phyloP scores from a whole-genome alignment of 2,888 invertebrate species.

The Dolichopus griseipennis region DNA sequence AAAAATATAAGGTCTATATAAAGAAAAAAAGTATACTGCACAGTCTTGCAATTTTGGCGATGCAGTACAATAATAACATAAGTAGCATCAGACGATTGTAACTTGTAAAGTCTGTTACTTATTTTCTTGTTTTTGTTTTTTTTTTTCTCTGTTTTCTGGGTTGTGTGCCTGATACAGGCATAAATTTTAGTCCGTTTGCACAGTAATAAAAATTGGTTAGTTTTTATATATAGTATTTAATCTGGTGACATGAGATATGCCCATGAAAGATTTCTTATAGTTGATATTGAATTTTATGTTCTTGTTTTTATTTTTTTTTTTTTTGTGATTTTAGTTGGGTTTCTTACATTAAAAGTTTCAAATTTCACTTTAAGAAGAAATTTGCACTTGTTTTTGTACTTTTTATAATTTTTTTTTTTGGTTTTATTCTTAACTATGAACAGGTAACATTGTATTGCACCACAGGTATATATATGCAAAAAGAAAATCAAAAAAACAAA shows the following conservation, averaged over 20 bases:
- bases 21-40: too few species aligned
- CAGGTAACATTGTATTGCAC: not conserved
- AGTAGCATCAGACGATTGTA: not conserved
- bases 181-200: not conserved
- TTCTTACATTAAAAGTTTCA: too few species aligned
- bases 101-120: not conserved
- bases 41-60: too few species aligned
- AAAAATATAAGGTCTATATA: too few species aligned
- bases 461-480: not conserved
- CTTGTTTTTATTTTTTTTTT: too few species aligned
- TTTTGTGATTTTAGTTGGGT: too few species aligned
- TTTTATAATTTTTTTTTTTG: too few species aligned
- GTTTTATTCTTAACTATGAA: not conserved
- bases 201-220: not conserved
- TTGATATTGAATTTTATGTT: not conserved
- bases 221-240: not conserved
- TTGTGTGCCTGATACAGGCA: not conserved
- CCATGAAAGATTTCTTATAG: not conserved
- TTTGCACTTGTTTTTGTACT: too few species aligned
- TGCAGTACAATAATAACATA: not conserved
- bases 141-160: too few species aligned
- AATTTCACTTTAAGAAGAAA: too few species aligned
- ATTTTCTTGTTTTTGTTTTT: too few species aligned
- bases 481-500: too few species aligned
- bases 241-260: slow-evolving; percentile 3